Conservation (phyloP, 2,888 invertebrate genomes). For the Phlogophora meticulosa region DNA sequence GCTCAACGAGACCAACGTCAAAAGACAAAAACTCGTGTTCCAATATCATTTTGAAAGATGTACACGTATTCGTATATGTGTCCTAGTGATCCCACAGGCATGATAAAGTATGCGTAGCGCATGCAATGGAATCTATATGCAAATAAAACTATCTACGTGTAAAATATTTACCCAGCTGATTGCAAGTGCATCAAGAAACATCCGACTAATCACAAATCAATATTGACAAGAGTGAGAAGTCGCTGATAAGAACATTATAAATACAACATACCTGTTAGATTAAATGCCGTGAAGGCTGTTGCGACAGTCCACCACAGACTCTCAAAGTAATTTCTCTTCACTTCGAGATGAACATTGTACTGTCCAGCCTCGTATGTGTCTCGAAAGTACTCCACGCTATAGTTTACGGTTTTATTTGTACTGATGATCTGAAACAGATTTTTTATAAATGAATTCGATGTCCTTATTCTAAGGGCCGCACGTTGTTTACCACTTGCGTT, state of each 20-base stretch:
- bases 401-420: conserved; percentile 90
- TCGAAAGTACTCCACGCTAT: conserved; percentile 92
- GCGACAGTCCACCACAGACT: conserved; percentile 79
- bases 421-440: conserved; percentile 80
- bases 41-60: neutral
- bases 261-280: conserved; percentile 80
- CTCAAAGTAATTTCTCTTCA: conserved; percentile 83
- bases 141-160: conserved; percentile 14
- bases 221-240: conserved; percentile 31
- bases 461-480: neutral
- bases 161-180: conserved; percentile 13
- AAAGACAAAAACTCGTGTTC: neutral
- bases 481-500: neutral
- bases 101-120: neutral
- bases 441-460: neutral
- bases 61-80: neutral
- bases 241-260: conserved; percentile 22
- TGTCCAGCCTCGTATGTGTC: conserved; percentile 90
- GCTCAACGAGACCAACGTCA: neutral
- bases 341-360: conserved; percentile 89
- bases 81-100: neutral
- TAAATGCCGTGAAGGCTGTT: conserved; percentile 74
- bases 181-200: conserved; percentile 20
- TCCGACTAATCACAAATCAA: conserved; percentile 35
- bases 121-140: conserved; percentile 11